These are phyloP conservation scores for Trypoxylus dichotomus DNA, from an alignment of 1,140 invertebrate genomes.

Conservation along the genomic window DNA sequence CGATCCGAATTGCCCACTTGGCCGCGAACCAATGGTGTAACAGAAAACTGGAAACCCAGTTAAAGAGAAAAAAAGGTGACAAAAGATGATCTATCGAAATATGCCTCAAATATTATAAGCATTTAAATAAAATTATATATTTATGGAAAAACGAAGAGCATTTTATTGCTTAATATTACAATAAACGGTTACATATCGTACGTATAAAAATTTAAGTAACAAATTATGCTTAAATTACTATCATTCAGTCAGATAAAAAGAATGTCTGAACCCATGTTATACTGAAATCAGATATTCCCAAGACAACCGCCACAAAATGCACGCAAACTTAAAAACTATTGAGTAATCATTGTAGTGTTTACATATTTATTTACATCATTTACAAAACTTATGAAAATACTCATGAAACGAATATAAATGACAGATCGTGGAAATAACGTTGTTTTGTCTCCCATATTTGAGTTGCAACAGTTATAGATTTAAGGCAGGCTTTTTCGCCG, in stretches of 20 bases:
- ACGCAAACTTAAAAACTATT: not conserved
- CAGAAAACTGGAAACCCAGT: conserved; percentile 22
- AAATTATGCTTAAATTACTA: not conserved
- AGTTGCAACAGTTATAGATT: conserved; percentile 15
- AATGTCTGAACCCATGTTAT: not conserved
- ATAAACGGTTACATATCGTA: not conserved
- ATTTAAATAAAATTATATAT: not conserved
- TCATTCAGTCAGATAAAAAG: not conserved
- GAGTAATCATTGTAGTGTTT: not conserved
- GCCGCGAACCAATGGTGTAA: conserved; percentile 28
- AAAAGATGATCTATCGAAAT: not conserved
- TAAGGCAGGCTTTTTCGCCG: conserved; percentile 56
- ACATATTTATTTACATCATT: conserved; percentile 10
- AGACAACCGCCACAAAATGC: not conserved
- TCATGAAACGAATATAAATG: not conserved
- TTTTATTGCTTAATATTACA: not conserved
- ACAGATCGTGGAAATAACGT: not conserved
- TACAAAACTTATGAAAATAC: not conserved
- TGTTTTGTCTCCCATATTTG: not conserved
- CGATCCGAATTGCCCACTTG: conserved; percentile 17
- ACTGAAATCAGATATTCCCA: not conserved
- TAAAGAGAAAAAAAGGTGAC: not conserved
- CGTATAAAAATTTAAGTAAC: conserved; percentile 6
- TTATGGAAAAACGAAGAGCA: not conserved
- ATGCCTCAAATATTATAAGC: not conserved